A percentile compares a stretch with the other conserved stretches of the same genome.
phyloP scores from a whole-genome alignment of 2,888 invertebrate genomes.

The Drosophila mimetica region DNA sequence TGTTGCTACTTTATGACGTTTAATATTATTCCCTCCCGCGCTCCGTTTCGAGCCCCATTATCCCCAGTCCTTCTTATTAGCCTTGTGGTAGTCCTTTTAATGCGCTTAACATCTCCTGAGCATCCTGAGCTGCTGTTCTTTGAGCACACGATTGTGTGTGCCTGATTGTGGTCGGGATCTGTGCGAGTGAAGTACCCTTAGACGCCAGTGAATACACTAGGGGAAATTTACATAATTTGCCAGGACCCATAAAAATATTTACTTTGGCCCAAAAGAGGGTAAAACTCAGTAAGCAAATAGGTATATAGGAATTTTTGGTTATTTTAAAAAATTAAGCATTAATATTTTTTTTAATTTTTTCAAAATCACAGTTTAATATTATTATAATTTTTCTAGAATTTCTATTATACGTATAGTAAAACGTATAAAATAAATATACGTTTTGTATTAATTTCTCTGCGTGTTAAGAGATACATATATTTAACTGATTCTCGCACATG shows the following conservation, averaged over 20 bases:
- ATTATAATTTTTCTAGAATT: too few species aligned
- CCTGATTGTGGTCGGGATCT: conserved; percentile 24
- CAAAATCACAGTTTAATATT: too few species aligned
- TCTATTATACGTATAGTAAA: too few species aligned
- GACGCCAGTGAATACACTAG: neutral
- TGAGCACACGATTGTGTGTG: conserved; percentile 24
- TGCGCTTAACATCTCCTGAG: conserved; percentile 47
- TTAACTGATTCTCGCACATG: conserved; percentile 20
- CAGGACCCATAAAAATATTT: neutral
- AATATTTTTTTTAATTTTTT: too few species aligned
- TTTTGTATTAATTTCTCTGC: too few species aligned
- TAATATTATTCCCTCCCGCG: conserved; percentile 11
- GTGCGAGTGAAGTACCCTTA: conserved; percentile 16
- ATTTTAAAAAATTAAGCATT: too few species aligned
- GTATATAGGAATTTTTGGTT: too few species aligned
- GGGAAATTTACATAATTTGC: conserved; percentile 1
- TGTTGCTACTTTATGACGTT: conserved; percentile 26
- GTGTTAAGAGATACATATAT: neutral
- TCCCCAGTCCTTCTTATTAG: conserved; percentile 14
- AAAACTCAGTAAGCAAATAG: too few species aligned
- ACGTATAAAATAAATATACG: too few species aligned
- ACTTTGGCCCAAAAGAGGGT: neutral
- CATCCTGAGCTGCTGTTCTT: conserved; percentile 34
- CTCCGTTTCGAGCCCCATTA: neutral
- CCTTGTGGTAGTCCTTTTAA: conserved; percentile 45